These are phyloP conservation scores for Chromoteleia sp. DNA, from an alignment of 2,888 invertebrate species.

Conservation along the genomic window DNA sequence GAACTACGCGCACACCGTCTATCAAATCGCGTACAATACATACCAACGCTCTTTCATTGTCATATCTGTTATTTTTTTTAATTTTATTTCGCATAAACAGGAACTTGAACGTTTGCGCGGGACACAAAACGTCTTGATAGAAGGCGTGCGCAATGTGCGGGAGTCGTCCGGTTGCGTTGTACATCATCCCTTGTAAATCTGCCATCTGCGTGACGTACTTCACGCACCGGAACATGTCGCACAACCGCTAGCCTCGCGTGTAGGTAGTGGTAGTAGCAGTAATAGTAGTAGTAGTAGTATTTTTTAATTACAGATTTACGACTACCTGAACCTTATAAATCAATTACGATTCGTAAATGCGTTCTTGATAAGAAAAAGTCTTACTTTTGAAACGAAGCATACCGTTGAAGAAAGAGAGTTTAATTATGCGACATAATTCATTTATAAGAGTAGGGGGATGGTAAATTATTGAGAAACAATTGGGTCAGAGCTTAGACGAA, in stretches of 20 bases:
- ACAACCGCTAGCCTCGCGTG: constrained; percentile 73
- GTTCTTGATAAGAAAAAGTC: background rate
- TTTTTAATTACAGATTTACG: no score
- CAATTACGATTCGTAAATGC: no score
- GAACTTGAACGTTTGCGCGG: constrained; percentile 38
- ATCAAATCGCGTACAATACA: constrained; percentile 76
- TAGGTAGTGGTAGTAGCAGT: constrained; percentile 71
- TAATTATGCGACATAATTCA: constrained; percentile 22
- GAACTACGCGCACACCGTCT: constrained; percentile 84
- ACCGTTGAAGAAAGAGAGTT: constrained; percentile 4
- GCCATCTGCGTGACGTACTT: constrained; percentile 42
- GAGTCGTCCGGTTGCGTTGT: constrained; percentile 76
- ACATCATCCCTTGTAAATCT: constrained; percentile 7
- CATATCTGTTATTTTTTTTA: background rate
- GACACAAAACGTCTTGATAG: constrained; percentile 72
- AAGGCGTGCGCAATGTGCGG: constrained; percentile 80
- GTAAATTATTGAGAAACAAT: constrained; percentile 33
- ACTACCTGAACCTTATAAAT: no score
- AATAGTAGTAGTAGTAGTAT: constrained; percentile 70
- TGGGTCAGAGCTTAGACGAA: constrained; percentile 24
- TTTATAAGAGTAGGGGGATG: constrained; percentile 3
- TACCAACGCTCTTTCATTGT: constrained; percentile 9
- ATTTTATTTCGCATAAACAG: constrained; percentile 20
- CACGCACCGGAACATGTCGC: constrained; percentile 66
- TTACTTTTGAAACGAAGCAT: background rate